A percentile compares a stretch with the other conserved stretches of the same genome.
Conservation (phyloP, 2,797 vertebrate genomes). For the Etheostoma perlongum region DNA sequence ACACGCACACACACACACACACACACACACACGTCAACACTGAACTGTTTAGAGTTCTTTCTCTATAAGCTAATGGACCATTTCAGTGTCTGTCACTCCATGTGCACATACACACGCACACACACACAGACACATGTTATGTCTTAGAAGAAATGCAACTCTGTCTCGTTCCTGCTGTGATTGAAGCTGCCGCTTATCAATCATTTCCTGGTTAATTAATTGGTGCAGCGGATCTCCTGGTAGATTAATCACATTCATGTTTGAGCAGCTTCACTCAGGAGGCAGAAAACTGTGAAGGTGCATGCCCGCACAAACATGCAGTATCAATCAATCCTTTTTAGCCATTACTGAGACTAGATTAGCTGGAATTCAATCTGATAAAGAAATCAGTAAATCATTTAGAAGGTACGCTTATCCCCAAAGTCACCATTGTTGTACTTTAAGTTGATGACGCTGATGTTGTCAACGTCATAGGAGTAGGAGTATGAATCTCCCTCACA, state of each 20-base stretch:
- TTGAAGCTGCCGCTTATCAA: conserved; percentile 64
- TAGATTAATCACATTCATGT: conserved; percentile 63
- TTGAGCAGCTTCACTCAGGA: conserved; percentile 25
- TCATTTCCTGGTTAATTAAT: conserved; percentile 73
- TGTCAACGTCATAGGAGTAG: conserved; percentile 46
- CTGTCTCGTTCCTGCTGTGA: conserved; percentile 39
- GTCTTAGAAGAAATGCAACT: conserved; percentile 13
- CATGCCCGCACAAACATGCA: background rate
- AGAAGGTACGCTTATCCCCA: conserved; percentile 32
- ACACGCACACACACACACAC: background rate
- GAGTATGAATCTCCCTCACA: conserved; percentile 16
- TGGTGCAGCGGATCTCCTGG: conserved; percentile 47
- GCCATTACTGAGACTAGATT: conserved; percentile 5
- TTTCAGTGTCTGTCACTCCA: conserved; percentile 35
- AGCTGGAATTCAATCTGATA: conserved; percentile 7
- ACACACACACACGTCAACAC: background rate
- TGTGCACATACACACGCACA: background rate
- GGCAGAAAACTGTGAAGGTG: conserved; percentile 16
- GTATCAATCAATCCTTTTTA: conserved; percentile 18
- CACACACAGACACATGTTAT: conserved; percentile 5
- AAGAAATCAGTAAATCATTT: conserved; percentile 45
- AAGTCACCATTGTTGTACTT: conserved; percentile 18
- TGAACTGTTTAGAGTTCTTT: conserved; percentile 34
- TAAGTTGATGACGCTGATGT: conserved; percentile 10
- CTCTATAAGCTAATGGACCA: conserved; percentile 42